Conservation (phyloP, 2,888 invertebrate species). For the Pterostichus niger region DNA sequence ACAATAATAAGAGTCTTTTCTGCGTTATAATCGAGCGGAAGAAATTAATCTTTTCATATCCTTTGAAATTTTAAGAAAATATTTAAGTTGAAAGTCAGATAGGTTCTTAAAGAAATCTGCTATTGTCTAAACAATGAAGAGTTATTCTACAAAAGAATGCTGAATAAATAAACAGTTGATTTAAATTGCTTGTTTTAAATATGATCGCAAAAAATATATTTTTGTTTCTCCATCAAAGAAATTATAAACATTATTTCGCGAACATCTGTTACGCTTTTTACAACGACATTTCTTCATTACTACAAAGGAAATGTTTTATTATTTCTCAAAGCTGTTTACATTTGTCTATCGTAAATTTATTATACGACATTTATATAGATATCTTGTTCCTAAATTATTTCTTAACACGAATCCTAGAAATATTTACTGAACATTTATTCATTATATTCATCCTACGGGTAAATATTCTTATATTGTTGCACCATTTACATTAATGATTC, state of each 20-base stretch:
- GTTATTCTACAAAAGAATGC: constrained; percentile 38
- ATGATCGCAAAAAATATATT: not conserved
- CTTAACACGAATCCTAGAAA: too few species aligned
- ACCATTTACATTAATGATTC: too few species aligned
- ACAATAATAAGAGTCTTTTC: constrained; percentile 11
- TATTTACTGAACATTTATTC: too few species aligned
- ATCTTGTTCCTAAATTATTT: too few species aligned
- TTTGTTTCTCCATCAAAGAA: not conserved
- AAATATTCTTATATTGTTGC: too few species aligned
- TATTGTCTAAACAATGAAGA: constrained; percentile 51
- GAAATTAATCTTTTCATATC: constrained; percentile 38
- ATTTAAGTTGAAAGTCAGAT: constrained; percentile 34
- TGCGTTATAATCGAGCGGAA: constrained; percentile 11
- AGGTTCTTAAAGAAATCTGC: constrained; percentile 32
- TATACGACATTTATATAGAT: too few species aligned
- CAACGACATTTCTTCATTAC: too few species aligned
- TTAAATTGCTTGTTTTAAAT: constrained; percentile 25
- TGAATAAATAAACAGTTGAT: constrained; percentile 34
- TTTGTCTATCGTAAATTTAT: too few species aligned
- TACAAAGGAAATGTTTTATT: too few species aligned
- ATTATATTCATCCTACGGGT: too few species aligned
- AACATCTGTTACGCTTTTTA: not conserved
- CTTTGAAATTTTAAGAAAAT: constrained; percentile 45
- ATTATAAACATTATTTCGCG: not conserved
- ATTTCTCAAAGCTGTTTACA: too few species aligned